Evolutionary conservation across 2,113 vertebrate species (phyloP).

Genomic region (Actenoides hombroni): DNA sequence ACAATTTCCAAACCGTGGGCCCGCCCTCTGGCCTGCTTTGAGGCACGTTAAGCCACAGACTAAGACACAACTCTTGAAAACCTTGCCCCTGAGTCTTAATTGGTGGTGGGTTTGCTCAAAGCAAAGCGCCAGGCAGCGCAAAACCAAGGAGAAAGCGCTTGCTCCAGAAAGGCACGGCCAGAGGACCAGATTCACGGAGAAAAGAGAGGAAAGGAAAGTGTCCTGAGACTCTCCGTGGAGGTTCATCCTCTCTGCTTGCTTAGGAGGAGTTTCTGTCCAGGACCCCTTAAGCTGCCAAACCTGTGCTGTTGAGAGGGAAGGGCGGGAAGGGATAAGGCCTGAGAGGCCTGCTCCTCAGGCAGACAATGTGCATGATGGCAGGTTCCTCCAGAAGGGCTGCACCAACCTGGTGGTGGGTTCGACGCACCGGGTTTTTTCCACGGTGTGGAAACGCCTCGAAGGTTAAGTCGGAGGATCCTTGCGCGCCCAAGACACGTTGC

Average conservation of each 20-base stretch:
- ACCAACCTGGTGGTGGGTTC: background rate
- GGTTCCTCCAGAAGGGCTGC: background rate
- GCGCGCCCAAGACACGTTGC: accelerated
- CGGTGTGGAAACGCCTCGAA: accelerated
- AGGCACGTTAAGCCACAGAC: background rate
- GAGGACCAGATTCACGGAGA: background rate
- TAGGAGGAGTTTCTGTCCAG: background rate
- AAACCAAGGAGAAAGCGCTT: background rate
- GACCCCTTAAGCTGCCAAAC: background rate
- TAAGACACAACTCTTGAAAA: background rate
- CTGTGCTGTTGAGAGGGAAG: background rate
- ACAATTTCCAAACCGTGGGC: accelerated
- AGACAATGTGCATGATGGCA: accelerated
- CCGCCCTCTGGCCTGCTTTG: background rate
- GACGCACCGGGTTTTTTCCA: accelerated
- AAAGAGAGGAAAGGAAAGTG: background rate
- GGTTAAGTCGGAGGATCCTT: background rate
- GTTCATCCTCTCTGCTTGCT: background rate
- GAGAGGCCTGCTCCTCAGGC: background rate
- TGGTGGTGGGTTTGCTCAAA: background rate
- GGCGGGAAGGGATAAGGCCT: background rate
- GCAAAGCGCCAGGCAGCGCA: background rate
- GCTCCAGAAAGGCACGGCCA: accelerated
- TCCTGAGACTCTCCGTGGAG: background rate
- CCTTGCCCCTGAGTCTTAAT: too few relatives aligned